Base-by-base conservation (phyloP, 2,888 invertebrate species). In the Shargacucullia verbasci region DNA sequence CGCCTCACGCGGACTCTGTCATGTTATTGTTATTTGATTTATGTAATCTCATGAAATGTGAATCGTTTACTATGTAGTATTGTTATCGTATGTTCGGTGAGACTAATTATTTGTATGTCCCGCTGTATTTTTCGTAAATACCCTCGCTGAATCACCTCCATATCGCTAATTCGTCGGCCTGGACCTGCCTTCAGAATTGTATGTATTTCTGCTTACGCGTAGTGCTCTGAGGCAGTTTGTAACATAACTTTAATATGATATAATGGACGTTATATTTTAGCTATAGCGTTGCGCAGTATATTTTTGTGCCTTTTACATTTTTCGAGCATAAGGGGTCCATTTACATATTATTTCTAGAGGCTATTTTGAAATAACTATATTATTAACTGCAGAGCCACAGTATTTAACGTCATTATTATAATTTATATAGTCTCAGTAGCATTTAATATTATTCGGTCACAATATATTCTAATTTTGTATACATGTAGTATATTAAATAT, bases 11-110 rank as follows among this genome's bases (percentile, higher is more conserved):
- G 27, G 11, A 25, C 13, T 20, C 25, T 14, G 38, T 57, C 45
- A 13, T 31, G 29, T 29, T 44, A 45, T 61, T 65, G 54, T 57
- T 56, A 52, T 65, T 63, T 73, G 52, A 59, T 69, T 59, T 65
- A 54, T 72, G 68, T 77, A 77, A 78, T 79, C 74, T 77, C 78
- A 72, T 67, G 35, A 54, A 46, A 62, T 69, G 60, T 59, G 56
- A 56, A 68, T 78, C 59, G 62, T 66, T 63, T 58, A 55, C 39
- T 57, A 55, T 55, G 56, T 62, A 69, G 43, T 70, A 67, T 63
- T 63, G 67, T 72, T 73, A 70, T 72, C 46, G 38, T 62, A 63
- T 47, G 54, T 52, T 68, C 47, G 54, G 58, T 60, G 63, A 60
- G 46, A 65, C 69, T 54, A 48, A 60, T 54, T 55, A 47, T 65